Evolutionary conservation across 92 coral and sea anemone genomes (phyloP), one percentile per base, ranked within the genome.

Genomic region (Parazoanthus swiftii): DNA sequence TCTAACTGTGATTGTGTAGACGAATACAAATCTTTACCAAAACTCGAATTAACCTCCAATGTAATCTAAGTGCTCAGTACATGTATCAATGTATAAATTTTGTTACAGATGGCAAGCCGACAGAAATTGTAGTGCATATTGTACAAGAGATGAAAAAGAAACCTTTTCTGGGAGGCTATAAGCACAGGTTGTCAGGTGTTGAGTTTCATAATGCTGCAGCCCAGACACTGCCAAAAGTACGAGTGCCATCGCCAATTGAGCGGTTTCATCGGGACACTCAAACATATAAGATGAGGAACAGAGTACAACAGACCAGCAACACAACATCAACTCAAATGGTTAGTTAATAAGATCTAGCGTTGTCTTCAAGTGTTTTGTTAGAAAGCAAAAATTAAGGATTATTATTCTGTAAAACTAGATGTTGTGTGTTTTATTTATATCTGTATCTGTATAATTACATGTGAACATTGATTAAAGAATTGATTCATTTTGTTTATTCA

Each of bases 321-420:
- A 92, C 94, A 13, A 97, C 99, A 1, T 97, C 99, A 20, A 97
- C 99, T 68, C 99, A 97, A 89, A 97, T 97, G 99, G 99, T 97
- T 82, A 89, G 93, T 83, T 63, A 37, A 25, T 58, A 8, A 67
- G 16, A 16, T n/a, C 5, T 35, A 81, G 2, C 2, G 37, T 4
- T 39, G 23, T 23, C 15, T 35, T 36, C 23, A 35, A 85, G 1
- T 43, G 36, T 6, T 63, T 18, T 63, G 70, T 63, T 20, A 21
- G 26, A 54, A 15, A 54, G 9, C 6, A 16, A 51, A 54, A 54
- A 2, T 39, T 39, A 46, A 54, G 14, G 13, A 2, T 2, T 54
- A 54, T 1, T 54, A 20, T 14, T 1, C 59, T 54, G 59, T 54
- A 14, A 54, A 13, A 48, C 9, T 48, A 48, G 1, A 54, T 54